Evolutionary conservation across 2,888 invertebrate species (phyloP), one percentile per base, ranked within the genome.

Genomic region (Sphecodes monilicornis): DNA sequence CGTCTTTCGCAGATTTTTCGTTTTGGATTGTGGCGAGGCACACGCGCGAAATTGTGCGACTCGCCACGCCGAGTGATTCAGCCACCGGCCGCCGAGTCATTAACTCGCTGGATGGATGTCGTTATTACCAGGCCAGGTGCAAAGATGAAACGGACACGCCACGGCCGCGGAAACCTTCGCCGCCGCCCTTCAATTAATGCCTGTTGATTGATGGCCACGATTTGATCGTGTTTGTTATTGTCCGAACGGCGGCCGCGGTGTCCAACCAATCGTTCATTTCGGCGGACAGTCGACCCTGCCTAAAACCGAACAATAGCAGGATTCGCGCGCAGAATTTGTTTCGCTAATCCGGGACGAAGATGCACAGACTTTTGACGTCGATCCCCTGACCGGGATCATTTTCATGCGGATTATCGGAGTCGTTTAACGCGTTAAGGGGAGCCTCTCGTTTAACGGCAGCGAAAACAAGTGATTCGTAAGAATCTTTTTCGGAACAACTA

Each of bases 1-100:
- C 75, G 76, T 75, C 78, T 85, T 85, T 85, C 87, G 72, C 69
- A 80, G 71, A 68, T 80, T 76, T 86, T 50, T 50, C 78, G 72
- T 84, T 79, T 32, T 57, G 71, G 70, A 84, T 79, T 87, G 80
- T 77, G 80, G 54, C 50, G 50, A 22, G 50, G 60, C 73, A 79
- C 74, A 73, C 73, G 88, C 68, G 78, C 84, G 76, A 70, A 78
- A 88, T 83, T 81, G 78, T 43, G 57, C 41, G 32, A 66, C 26
- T 50, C 57, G 69, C n/a, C 70, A n/a, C 43, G 70, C 29, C 29
- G 60, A 75, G 11, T 43, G 76, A 81, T 78, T 82, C 66, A 78
- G 29, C 72, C 39, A 82, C 76, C 71, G 70, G 68, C 66, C 50
- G 60, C 60, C 60, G 39, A 79, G 69, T 86, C 85, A 85, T 86